Conservation (phyloP, 2,888 invertebrate genomes). For the Dione vanillae region DNA sequence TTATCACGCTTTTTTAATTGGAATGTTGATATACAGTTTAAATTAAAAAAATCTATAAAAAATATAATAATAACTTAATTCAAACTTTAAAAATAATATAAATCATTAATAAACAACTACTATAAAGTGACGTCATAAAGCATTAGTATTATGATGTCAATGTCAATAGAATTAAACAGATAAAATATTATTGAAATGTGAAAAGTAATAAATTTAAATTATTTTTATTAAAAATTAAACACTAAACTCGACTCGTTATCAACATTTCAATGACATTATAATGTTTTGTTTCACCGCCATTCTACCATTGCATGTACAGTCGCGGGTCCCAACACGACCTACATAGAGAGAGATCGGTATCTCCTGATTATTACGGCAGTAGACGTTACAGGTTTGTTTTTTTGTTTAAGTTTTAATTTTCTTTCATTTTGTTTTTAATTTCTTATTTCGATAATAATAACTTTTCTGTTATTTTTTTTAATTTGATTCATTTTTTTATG, state of each 20-base stretch:
- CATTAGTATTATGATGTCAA: too few relatives aligned
- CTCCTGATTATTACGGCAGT: conserved; percentile 88
- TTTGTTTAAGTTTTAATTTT: conserved; percentile 34
- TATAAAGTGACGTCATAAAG: too few relatives aligned
- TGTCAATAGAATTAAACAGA: too few relatives aligned
- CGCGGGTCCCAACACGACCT: conserved; percentile 91
- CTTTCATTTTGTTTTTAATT: conserved; percentile 21
- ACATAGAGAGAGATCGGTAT: conserved; percentile 86
- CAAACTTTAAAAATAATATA: too few relatives aligned
- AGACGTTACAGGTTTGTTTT: conserved; percentile 90
- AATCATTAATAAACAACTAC: too few relatives aligned
- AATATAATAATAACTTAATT: neutral
- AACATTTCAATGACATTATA: conserved; percentile 54
- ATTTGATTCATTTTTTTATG: conserved; percentile 35
- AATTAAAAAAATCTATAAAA: neutral
- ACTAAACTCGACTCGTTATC: neutral
- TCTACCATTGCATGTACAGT: conserved; percentile 83
- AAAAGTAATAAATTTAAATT: too few relatives aligned
- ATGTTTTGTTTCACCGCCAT: conserved; percentile 60
- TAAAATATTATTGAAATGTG: too few relatives aligned
- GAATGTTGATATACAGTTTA: neutral
- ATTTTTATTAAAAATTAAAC: neutral
- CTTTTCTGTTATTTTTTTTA: conserved; percentile 20
- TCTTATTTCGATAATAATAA: neutral
- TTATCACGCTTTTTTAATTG: conserved; percentile 36